Evolutionary conservation across 1,140 invertebrate species (phyloP).

Genomic region (Sinonovacula constricta): DNA sequence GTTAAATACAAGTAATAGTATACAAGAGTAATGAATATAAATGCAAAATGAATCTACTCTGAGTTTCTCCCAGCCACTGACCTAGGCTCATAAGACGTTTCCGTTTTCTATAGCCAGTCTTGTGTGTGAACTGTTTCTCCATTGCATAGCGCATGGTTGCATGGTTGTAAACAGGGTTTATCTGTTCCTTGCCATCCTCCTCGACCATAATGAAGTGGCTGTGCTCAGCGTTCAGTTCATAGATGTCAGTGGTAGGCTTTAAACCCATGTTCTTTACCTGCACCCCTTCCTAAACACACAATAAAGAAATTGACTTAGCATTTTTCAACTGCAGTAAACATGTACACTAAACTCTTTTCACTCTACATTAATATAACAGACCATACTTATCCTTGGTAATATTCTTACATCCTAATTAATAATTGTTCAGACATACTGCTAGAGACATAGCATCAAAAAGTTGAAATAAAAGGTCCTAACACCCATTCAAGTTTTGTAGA

Average conservation of each 20-base stretch:
- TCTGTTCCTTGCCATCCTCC: constrained; percentile 55
- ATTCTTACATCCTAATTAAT: too few relatives aligned
- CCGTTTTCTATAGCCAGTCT: constrained; percentile 21
- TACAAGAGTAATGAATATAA: too few relatives aligned
- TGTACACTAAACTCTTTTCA: too few relatives aligned
- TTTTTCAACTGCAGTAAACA: background rate
- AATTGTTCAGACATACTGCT: too few relatives aligned
- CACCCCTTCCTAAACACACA: constrained; percentile 51
- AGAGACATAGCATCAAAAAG: too few relatives aligned
- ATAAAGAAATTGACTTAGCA: background rate
- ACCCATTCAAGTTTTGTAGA: background rate
- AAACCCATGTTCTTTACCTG: constrained; percentile 58
- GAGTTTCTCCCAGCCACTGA: too few relatives aligned
- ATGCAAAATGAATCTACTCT: too few relatives aligned
- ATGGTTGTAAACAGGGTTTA: constrained; percentile 27
- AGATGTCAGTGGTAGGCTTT: constrained; percentile 52
- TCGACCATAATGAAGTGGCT: constrained; percentile 74
- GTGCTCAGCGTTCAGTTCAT: constrained; percentile 75
- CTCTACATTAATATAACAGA: too few relatives aligned
- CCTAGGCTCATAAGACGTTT: constrained; percentile 55
- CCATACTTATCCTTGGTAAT: too few relatives aligned
- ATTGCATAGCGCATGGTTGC: constrained; percentile 49
- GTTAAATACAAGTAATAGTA: too few relatives aligned
- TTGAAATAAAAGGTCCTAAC: too few relatives aligned
- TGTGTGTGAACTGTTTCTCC: constrained; percentile 55